A percentile compares a stretch with the other conserved stretches of the same genome.
Conservation (phyloP, 2,888 invertebrate species). For the Habrosyne pyritoides region DNA sequence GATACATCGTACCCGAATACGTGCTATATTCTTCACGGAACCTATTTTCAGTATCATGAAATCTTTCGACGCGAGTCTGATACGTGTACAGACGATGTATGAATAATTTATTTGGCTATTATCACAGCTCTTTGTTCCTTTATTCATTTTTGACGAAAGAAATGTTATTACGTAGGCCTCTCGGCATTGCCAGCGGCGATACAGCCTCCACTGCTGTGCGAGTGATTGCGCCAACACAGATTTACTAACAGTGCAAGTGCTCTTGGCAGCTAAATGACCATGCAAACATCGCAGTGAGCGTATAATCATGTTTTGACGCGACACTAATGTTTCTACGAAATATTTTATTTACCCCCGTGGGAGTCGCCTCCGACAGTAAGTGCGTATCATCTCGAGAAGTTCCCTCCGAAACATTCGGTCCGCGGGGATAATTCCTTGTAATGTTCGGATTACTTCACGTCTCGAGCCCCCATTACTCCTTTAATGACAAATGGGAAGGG, state of each 20-base stretch:
- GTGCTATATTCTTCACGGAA: constrained; percentile 37
- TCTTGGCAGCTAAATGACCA: constrained; percentile 40
- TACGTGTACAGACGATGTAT: constrained; percentile 51
- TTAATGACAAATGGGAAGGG: constrained; percentile 61
- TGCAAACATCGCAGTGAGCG: constrained; percentile 28
- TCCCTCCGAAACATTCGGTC: constrained; percentile 46
- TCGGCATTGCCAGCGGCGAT: constrained; percentile 35
- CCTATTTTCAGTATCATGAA: constrained; percentile 55
- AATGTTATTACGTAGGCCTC: constrained; percentile 39
- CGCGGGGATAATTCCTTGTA: constrained; percentile 60
- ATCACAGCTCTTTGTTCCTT: constrained; percentile 50
- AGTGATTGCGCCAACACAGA: constrained; percentile 47
- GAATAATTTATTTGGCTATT: constrained; percentile 70
- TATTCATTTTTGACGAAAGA: constrained; percentile 42
- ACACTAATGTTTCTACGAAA: constrained; percentile 36
- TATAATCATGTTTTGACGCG: constrained; percentile 46
- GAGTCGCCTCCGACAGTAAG: constrained; percentile 28
- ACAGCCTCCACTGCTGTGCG: constrained; percentile 29
- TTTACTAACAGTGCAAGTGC: constrained; percentile 40
- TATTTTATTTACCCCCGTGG: constrained; percentile 43
- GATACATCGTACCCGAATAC: constrained; percentile 25
- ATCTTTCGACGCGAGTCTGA: constrained; percentile 54
- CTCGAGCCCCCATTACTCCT: constrained; percentile 42
- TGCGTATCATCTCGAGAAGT: constrained; percentile 37
- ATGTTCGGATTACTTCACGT: constrained; percentile 61